Evolutionary conservation across 1,140 invertebrate genomes (phyloP), one percentile per base, ranked within the genome.

Genomic region (Planococcus citri): DNA sequence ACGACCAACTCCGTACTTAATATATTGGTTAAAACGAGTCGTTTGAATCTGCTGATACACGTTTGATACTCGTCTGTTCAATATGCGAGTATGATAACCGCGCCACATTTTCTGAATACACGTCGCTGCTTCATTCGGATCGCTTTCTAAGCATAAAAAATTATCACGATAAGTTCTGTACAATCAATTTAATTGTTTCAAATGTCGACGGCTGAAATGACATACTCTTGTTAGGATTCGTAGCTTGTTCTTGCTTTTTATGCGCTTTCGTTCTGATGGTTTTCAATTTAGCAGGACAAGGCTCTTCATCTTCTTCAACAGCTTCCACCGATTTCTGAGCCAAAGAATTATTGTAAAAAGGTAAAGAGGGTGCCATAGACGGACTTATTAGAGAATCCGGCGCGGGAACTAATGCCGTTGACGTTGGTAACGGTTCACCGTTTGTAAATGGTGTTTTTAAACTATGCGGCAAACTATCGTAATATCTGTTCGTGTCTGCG

Each of bases 81-180:
- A 79, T 73, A 92, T 90, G 73, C 92, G 80, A 21, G 89, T 87
- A 58, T 86, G 83, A 78, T 92, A 94, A 0, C 93, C 92, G 51
- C 91, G 79, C 93, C 92, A 95, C 76, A 89, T 85, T 76, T 87
- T 87, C 79, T 95, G 93, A 75, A 95, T 94, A 27, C 84, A 86
- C 24, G 88, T 83, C 0, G 91, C 92, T 25, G 90, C 85, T 72
- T 78, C 78, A 73, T 82, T 80, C 58, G 76, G 75, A 61, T 81
- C 80, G 27, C 74, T 74, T 79, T n/a, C 76, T 77, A 12, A 69
- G 73, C 20, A 69, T 6, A 20, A 4, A 21, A 21, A 10, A 9
- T 20, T 41, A 27, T 33, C 12, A 33, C 29, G 29, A 33, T 33
- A 33, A n/a, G n/a, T n/a, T n/a, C n/a, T n/a, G n/a, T n/a, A n/a